These are phyloP conservation scores for Theonella swinhoei DNA, from an alignment of 37 sponge, comb jelly and placozoan species.

Conservation along the genomic window DNA sequence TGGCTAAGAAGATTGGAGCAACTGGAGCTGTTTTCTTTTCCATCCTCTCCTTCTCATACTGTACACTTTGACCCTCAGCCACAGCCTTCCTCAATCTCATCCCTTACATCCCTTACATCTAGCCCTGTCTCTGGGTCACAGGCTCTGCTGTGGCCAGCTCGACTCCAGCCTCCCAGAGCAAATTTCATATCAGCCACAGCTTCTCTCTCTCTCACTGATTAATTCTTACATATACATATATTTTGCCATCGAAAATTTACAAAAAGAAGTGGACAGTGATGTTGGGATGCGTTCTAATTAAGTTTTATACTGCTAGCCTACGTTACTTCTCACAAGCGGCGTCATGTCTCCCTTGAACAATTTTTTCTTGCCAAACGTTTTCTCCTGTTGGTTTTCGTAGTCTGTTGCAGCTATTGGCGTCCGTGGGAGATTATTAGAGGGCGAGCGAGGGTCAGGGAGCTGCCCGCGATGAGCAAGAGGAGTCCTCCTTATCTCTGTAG, in stretches of 20 bases:
- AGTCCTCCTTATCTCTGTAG: conserved; percentile 44
- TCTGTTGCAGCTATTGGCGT: conserved; percentile 38
- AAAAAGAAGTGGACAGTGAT: too few species aligned
- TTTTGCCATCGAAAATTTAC: too few species aligned
- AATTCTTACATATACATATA: too few species aligned
- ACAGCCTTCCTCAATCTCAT: not conserved
- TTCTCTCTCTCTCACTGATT: too few species aligned
- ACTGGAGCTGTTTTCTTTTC: not conserved
- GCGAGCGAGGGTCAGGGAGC: conserved; percentile 66
- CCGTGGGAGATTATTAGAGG: conserved; percentile 21
- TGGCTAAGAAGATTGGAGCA: not conserved
- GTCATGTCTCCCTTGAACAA: not conserved
- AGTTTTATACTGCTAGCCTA: too few species aligned
- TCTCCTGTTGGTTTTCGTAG: not conserved
- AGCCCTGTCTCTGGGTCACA: not conserved
- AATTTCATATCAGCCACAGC: too few species aligned
- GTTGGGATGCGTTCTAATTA: too few species aligned
- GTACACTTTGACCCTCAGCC: not conserved
- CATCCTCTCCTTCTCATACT: not conserved
- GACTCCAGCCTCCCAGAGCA: too few species aligned
- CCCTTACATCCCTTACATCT: not conserved
- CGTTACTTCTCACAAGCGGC: not conserved
- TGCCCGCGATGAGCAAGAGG: conserved; percentile 36
- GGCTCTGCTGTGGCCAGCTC: too few species aligned
- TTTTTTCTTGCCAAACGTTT: not conserved